Evolutionary conservation across 64 coral and sea anemone species (phyloP), one percentile per base, ranked within the genome.

Genomic region (Pocillopora verrucosa): DNA sequence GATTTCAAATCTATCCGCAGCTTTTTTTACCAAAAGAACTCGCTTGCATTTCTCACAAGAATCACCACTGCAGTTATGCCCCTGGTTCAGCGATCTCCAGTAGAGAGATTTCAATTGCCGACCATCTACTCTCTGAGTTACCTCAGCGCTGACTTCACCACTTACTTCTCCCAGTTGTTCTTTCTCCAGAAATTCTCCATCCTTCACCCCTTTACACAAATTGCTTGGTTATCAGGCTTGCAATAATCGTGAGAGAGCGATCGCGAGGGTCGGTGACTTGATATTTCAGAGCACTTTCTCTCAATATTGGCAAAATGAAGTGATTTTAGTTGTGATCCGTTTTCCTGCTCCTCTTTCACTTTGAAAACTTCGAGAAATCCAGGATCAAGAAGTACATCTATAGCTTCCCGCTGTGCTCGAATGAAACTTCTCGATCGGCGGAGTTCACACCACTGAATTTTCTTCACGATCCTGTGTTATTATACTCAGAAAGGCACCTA

Each of bases 191-290:
- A 38, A 38, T 72, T 85, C 65, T 12, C 13, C 56, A 5, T 13
- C 37, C 41, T 84, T 84, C 61, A 83, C 67, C 61, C 82, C 65
- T 56, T 85, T 16, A 85, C 65, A 85, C 36, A n/a, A 72, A 85
- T 72, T 14, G 70, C 41, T 51, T 51, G 38, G 35, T 13, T 72
- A 7, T 13, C 15, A 13, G 82, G 69, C 9, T 72, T 85, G 38
- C n/a, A 36, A 0, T 72, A 56, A 72, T 65, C 24, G 13, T 72
- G 26, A 10, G 79, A 6, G n/a, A 34, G 30, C 10, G 59, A 58
- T 36, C 36, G 75, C 16, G 68, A 12, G 24, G 41, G 22, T 56
- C 63, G 37, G 37, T 85, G 12, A 10, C 70, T 41, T 13, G 65
- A 57, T 58, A 85, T 25, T 85, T 85, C 82, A 56, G 65, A 10